Base-by-base conservation (phyloP, 2,888 invertebrate species). In the Eupithecia exiguata region DNA sequence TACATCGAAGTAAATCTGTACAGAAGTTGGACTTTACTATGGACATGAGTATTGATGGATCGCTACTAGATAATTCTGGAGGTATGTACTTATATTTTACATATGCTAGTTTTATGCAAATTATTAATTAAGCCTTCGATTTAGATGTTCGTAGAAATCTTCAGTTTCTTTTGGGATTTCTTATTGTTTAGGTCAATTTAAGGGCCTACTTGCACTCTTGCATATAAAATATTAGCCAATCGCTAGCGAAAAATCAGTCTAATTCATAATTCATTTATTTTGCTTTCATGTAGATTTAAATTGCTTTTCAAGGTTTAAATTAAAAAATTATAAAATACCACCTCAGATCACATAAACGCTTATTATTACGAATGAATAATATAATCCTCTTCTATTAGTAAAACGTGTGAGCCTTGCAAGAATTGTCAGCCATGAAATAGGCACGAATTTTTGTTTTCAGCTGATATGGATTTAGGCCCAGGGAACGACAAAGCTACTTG, bases 11-110 rank as follows among this genome's bases (percentile, higher is more conserved):
- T 75, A 89, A 91, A 16, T 95, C 95, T 0, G 94, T 93, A 2
- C 94, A 94, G 80, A 94, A 95, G 81, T 84, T 95, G 18, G 95
- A 95, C 81, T 95, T 95, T 77, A 94, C 93, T 78, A 93, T 93
- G 89, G 94, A 95, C 75, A 95, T 95, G 92, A 95, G 95, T 74
- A 82, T 95, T 16, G 95, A 95, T 81, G 91, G 88, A 16, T 95
- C 95, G 1, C 77, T 91, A 61, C 91, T 91, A 78, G 88, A 91
- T 70, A 81, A 89, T 81, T 88, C 92, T 74, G 89, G 88, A 84
- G 94, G 95, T 91, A 84, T 75, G 83, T 68, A 21, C 30, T 62
- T 35, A 30, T 62, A 3, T 62, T 18, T 14, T 61, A 53, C 2
- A 10, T 53, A n/a, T n/a, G n/a, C n/a, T 53, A 21, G 53, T 53